Evolutionary conservation across 2,113 vertebrate species (phyloP), one percentile per base, ranked within the genome.

Genomic region (Coptodon rendalli): DNA sequence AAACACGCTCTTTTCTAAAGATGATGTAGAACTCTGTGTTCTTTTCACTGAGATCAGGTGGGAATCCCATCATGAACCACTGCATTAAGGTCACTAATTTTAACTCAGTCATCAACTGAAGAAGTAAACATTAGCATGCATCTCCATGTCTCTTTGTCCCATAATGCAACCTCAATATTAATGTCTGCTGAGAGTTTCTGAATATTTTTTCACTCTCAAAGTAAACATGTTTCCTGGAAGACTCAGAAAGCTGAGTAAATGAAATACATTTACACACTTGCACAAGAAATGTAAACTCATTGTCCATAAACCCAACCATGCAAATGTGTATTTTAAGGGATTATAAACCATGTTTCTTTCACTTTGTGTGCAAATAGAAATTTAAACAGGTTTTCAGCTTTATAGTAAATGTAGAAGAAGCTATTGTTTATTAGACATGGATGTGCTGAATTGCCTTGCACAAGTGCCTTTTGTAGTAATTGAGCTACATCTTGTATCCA

Each of bases 131-230:
- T 88, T 88, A 89, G 87, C 85, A 88, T 87, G 87, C 90, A 29
- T 80, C 84, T 68, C 83, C 71, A 85, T 3, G 29, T 84, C 82
- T 85, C 79, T 48, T n/a, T 17, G 59, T 92, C 91, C 90, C 91
- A 22, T 86, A 89, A 92, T 91, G 87, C 90, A 91, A 85, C 43
- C 76, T 89, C 87, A 92, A 83, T 91, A 89, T 90, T 88, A 86
- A 76, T n/a, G 53, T 38, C 76, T 59, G 82, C 76, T 19, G 81
- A 40, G 87, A 83, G 84, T 57, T 38, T 48, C 52, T 45, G 56
- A 81, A 57, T 80, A 24, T 73, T 79, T 56, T 87, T 71, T 88
- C 38, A 19, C 16, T 53, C 71, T 40, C 8, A 54, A 48, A 56
- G 73, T 29, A 80, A 82, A 90, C 81, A 57, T 40, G 56, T 34